A percentile compares a stretch with the other conserved stretches of the same genome.
Evolutionary conservation across 2,888 invertebrate species (phyloP).

Genomic region (Cheiracanthium punctorium): DNA sequence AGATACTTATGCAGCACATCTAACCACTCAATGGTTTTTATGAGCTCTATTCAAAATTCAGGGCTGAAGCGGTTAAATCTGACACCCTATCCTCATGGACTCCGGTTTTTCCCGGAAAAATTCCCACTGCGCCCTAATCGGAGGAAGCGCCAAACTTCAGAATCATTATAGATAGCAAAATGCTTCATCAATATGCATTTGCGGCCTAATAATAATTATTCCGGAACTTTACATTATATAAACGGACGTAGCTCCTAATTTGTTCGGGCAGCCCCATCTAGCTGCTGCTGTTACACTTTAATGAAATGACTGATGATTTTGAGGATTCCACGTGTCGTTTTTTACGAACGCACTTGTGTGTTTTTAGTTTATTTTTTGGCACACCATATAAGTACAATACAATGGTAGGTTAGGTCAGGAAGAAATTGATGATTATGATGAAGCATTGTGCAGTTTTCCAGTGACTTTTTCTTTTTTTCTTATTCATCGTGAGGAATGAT

Average conservation of each 20-base stretch:
- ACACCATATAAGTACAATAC: not conserved
- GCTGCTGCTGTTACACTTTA: not conserved
- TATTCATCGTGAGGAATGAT: not conserved
- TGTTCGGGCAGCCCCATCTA: not conserved
- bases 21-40: no score
- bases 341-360: not conserved
- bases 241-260: not conserved
- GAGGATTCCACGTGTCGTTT: not conserved
- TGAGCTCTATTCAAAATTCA: no score
- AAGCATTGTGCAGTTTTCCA: not conserved
- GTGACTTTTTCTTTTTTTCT: not conserved
- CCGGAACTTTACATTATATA: not conserved
- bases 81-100: no score
- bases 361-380: not conserved
- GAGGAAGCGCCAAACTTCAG: no score
- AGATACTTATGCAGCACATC: no score
- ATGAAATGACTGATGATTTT: not conserved
- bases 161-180: not conserved
- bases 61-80: no score
- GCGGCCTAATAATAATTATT: not conserved
- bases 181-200: not conserved
- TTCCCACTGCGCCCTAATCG: no score
- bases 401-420: not conserved
- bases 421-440: conserved; percentile 2
- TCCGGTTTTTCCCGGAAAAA: no score